Conservation (phyloP, 64 coral and sea anemone genomes). For the Actinia tenebrosa region DNA sequence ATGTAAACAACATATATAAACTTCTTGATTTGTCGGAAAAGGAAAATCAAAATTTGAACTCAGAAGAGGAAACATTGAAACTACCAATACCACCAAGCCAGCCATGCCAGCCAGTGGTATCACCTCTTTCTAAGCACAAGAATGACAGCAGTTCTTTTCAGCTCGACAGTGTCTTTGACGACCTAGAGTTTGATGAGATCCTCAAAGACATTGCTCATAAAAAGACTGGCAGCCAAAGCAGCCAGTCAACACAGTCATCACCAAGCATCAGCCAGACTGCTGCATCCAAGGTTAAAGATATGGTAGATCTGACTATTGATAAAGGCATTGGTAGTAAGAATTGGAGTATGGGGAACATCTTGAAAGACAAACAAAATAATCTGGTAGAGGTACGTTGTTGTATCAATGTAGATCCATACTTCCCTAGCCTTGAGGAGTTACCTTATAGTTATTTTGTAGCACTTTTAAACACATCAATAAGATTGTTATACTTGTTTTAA, state of each 20-base stretch:
- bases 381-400: conserved; percentile 45
- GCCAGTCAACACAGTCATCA: conserved; percentile 1
- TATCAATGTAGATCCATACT: no score
- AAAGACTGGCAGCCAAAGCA: not conserved
- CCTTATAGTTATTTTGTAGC: no score
- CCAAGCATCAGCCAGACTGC: not conserved
- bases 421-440: no score
- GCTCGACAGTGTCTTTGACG: not conserved
- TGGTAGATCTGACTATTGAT: not conserved
- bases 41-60: not conserved
- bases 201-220: not conserved
- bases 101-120: not conserved
- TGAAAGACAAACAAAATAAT: conserved; percentile 76
- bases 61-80: not conserved
- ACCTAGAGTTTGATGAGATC: conserved; percentile 19
- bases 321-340: conserved; percentile 13
- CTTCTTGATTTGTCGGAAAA: not conserved
- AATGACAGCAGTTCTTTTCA: not conserved
- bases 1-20: not conserved
- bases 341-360: conserved; percentile 57
- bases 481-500: no score
- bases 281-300: not conserved
- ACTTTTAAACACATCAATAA: not conserved
- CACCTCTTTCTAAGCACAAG: not conserved
- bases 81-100: not conserved